Evolutionary conservation across 2,888 invertebrate genomes (phyloP).

Genomic region (Dorcus hopei): DNA sequence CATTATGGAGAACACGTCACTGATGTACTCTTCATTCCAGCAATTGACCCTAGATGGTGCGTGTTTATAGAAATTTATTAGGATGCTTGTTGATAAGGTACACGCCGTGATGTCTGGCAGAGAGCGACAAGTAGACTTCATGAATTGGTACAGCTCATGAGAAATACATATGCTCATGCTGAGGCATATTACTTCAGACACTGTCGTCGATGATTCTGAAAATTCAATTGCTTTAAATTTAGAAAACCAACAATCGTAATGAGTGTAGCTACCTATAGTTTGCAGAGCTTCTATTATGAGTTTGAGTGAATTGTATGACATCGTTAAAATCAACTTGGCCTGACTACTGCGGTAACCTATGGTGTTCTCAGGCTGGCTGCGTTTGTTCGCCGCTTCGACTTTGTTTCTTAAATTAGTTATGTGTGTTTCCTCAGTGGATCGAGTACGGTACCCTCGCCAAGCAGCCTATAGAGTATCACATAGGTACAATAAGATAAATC

Average conservation of each 20-base stretch:
- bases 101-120: slow-evolving; percentile 59
- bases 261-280: not conserved
- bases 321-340: not conserved
- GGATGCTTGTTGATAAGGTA: slow-evolving; percentile 55
- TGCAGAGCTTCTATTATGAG: not conserved
- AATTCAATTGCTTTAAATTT: slow-evolving; percentile 14
- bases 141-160: slow-evolving; percentile 43
- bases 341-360: too few species aligned
- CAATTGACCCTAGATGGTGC: slow-evolving; percentile 58
- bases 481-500: not conserved
- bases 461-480: slow-evolving; percentile 27
- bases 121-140: slow-evolving; percentile 54
- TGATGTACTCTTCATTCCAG: slow-evolving; percentile 60
- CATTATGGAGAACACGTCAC: slow-evolving; percentile 62
- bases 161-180: slow-evolving; percentile 42
- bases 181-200: slow-evolving; percentile 41
- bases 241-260: not conserved
- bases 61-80: slow-evolving; percentile 67
- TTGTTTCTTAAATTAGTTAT: too few species aligned
- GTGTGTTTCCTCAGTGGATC: slow-evolving; percentile 23
- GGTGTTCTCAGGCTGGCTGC: too few species aligned
- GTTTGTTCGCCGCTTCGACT: too few species aligned
- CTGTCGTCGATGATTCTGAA: slow-evolving; percentile 48
- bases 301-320: not conserved
- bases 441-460: slow-evolving; percentile 48